Base-by-base conservation (phyloP, 2,797 vertebrate genomes). In the Monodelphis domestica region DNA sequence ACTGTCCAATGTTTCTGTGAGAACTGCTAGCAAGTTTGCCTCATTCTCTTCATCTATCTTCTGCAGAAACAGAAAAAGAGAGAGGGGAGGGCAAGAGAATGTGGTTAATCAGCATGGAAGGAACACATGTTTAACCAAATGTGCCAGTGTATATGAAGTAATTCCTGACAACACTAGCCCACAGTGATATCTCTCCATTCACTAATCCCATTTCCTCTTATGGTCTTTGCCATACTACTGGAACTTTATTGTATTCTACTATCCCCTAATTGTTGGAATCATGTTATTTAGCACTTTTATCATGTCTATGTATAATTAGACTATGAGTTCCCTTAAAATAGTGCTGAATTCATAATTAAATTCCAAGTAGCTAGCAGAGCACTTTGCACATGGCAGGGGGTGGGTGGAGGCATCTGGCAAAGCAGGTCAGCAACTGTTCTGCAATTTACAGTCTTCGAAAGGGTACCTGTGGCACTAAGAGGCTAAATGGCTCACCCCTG, bases 1-100 rank as follows among this genome's bases (percentile, higher is more conserved):
- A 98, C 99, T 99, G 98, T 99, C 99, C 99, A 99, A 98, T 95
- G 99, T 99, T 98, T 99, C 99, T 97, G 99, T 99, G 98, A 99
- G 99, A 98, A 99, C 99, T 94, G 99, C 99, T 98, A 99, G 99
- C 99, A 99, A 99, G 99, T 99, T 99, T 96, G 99, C 99, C 98
- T 99, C 99, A 96, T 99, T 99, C 98, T 99, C 99, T 99, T 99
- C 99, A 99, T 99, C 99, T 99, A 99, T 99, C 99, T 99, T 99
- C 99, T 99, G 96, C 50, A 96, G 53, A 97, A 88, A 84, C 53
- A 92, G 91, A 78, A 91, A 91, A 87, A 63, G 7, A 51, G 93
- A 89, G 0, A 90, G 30, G 92, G 38, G n/a, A 55, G 54, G 91
- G 87, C 90, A 88, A 28, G 12, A 30, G 45, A 30, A 4, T 45